These are phyloP conservation scores for Drosophila neutralis DNA, from an alignment of 2,888 invertebrate genomes.

Conservation along the genomic window DNA sequence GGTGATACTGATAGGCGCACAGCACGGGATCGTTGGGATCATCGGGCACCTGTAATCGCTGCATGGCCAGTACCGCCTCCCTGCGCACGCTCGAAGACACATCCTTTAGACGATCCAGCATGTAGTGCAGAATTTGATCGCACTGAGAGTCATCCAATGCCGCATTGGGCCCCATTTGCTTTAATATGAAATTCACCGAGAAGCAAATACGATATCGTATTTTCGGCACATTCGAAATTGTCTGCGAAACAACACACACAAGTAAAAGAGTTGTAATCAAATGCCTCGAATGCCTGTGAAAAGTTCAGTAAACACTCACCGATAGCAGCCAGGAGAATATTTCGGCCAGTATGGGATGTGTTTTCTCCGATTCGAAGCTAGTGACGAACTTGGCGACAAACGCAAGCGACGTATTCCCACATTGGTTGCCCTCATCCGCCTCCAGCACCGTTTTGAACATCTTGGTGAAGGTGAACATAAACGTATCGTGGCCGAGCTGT, in stretches of 20 bases:
- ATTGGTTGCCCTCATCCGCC: slow-evolving; percentile 88
- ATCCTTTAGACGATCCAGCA: slow-evolving; percentile 90
- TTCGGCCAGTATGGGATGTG: slow-evolving; percentile 79
- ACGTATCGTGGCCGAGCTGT: slow-evolving; percentile 86
- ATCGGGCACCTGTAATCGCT: slow-evolving; percentile 91
- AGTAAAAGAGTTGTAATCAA: neutral
- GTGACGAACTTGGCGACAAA: slow-evolving; percentile 90
- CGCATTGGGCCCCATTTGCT: slow-evolving; percentile 90
- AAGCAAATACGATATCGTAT: slow-evolving; percentile 91
- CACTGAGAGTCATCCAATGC: slow-evolving; percentile 91
- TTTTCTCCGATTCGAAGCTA: slow-evolving; percentile 86
- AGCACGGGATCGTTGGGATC: slow-evolving; percentile 91
- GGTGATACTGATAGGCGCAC: slow-evolving; percentile 89
- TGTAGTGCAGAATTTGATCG: slow-evolving; percentile 89
- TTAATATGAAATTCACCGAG: slow-evolving; percentile 90
- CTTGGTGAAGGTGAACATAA: slow-evolving; percentile 88
- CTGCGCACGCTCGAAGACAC: slow-evolving; percentile 90
- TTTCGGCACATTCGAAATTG: slow-evolving; percentile 85
- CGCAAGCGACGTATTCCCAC: slow-evolving; percentile 88
- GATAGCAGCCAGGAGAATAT: slow-evolving; percentile 80
- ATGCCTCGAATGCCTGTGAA: neutral
- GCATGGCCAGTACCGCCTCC: slow-evolving; percentile 91
- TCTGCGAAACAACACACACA: slow-evolving; percentile 70
- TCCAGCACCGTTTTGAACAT: slow-evolving; percentile 88
- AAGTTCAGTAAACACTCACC: slow-evolving; percentile 47